These are phyloP conservation scores for Scelioninae gen. 1 DNA, from an alignment of 2,888 invertebrate species.

Conservation along the genomic window DNA sequence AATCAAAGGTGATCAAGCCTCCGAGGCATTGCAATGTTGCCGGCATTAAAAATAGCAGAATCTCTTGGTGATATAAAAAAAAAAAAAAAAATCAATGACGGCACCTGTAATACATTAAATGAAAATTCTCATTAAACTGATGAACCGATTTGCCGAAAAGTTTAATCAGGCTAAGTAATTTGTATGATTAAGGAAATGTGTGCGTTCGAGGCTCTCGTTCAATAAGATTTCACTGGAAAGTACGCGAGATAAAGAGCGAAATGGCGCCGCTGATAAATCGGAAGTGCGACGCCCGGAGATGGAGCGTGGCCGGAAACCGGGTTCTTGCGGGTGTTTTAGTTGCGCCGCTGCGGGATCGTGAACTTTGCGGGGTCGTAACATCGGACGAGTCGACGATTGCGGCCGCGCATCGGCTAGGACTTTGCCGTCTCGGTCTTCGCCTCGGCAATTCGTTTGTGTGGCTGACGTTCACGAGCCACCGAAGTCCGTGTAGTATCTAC, in stretches of 20 bases:
- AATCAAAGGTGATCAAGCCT: too few species aligned
- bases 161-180: constrained; percentile 51
- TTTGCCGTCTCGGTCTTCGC: constrained; percentile 47
- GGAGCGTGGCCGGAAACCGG: constrained; percentile 8
- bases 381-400: constrained; percentile 14
- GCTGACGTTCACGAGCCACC: constrained; percentile 66
- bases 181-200: constrained; percentile 47
- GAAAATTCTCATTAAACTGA: constrained; percentile 41
- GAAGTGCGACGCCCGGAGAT: constrained; percentile 10
- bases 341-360: constrained; percentile 21
- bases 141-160: constrained; percentile 42
- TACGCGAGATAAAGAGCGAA: constrained; percentile 20
- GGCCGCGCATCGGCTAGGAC: too few species aligned
- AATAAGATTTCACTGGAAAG: constrained; percentile 31
- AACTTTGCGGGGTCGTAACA: constrained; percentile 24
- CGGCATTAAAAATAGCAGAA: too few species aligned
- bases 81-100: neutral
- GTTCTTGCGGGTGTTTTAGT: constrained; percentile 35
- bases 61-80: too few species aligned
- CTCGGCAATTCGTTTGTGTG: constrained; percentile 71
- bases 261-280: constrained; percentile 20
- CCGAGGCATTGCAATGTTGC: too few species aligned
- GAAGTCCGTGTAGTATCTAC: constrained; percentile 22
- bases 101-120: constrained; percentile 5
- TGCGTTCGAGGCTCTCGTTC: constrained; percentile 11